Evolutionary conservation across 1,140 invertebrate genomes (phyloP).

Genomic region (Neodiprion virginianus): DNA sequence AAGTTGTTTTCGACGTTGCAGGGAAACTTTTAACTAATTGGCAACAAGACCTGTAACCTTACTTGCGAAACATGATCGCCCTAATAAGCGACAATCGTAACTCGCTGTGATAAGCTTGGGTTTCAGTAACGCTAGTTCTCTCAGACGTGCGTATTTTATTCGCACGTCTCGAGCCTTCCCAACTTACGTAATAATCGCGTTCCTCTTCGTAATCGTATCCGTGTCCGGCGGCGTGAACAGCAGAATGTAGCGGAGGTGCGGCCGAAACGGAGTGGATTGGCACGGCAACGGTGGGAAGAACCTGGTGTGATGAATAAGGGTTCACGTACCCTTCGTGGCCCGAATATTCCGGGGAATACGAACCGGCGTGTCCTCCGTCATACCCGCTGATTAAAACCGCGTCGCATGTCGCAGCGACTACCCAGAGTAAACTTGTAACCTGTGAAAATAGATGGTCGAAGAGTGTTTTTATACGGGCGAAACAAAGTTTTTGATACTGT

Average conservation of each 20-base stretch:
- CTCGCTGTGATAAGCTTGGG: no score
- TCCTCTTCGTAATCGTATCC: constrained; percentile 42
- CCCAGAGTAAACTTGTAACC: constrained; percentile 46
- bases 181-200: constrained; percentile 54
- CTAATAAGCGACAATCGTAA: no score
- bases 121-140: no score
- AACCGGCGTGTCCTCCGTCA: constrained; percentile 47
- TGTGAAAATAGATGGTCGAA: constrained; percentile 20
- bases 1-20: no score
- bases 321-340: constrained; percentile 41
- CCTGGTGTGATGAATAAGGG: constrained; percentile 45
- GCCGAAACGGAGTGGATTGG: constrained; percentile 59
- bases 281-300: constrained; percentile 56
- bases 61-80: no score
- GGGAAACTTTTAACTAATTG: no score
- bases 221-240: constrained; percentile 39
- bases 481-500: no score
- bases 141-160: no score
- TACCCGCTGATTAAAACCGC: constrained; percentile 54
- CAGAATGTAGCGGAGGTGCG: constrained; percentile 34
- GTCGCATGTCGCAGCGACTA: constrained; percentile 39
- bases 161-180: no score
- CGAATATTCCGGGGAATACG: constrained; percentile 39
- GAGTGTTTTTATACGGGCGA: no score
- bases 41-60: no score